Evolutionary conservation across 1,140 invertebrate genomes (phyloP).

Genomic region (Aricia agestis): DNA sequence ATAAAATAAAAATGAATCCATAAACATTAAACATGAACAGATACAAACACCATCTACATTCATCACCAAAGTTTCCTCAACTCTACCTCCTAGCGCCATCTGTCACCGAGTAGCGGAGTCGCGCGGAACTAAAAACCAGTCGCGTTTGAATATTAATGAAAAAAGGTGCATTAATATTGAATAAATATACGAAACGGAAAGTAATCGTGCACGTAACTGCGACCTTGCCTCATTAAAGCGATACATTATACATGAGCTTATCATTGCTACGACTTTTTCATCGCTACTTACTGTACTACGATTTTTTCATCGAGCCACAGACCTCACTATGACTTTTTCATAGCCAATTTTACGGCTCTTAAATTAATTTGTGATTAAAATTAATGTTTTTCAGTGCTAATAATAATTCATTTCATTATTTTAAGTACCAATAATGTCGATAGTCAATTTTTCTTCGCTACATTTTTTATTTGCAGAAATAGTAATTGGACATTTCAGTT

Average conservation of each 20-base stretch:
- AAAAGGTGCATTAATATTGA: conserved; percentile 18
- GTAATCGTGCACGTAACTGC: conserved; percentile 27
- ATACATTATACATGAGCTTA: conserved; percentile 70
- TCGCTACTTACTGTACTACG: conserved; percentile 11
- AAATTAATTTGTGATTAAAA: too few relatives aligned
- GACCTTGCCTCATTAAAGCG: conserved; percentile 69
- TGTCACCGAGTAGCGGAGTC: conserved; percentile 46
- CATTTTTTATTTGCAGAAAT: too few relatives aligned
- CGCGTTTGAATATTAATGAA: conserved; percentile 30
- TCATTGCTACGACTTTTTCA: conserved; percentile 57
- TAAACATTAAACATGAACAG: not conserved
- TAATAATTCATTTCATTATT: too few relatives aligned
- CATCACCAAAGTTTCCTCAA: conserved; percentile 16
- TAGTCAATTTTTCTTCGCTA: too few relatives aligned
- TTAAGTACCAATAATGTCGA: too few relatives aligned
- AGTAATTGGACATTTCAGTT: too few relatives aligned
- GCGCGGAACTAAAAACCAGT: conserved; percentile 30
- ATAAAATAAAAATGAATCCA: too few relatives aligned
- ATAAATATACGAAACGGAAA: conserved; percentile 22
- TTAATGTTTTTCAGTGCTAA: too few relatives aligned
- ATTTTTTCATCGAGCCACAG: not conserved
- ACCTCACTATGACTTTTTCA: not conserved
- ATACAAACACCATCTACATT: not conserved
- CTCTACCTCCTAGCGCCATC: conserved; percentile 44
- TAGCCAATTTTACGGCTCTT: not conserved